Evolutionary conservation across 2,888 invertebrate genomes (phyloP).

Genomic region (Heteromyza rotundicornis): DNA sequence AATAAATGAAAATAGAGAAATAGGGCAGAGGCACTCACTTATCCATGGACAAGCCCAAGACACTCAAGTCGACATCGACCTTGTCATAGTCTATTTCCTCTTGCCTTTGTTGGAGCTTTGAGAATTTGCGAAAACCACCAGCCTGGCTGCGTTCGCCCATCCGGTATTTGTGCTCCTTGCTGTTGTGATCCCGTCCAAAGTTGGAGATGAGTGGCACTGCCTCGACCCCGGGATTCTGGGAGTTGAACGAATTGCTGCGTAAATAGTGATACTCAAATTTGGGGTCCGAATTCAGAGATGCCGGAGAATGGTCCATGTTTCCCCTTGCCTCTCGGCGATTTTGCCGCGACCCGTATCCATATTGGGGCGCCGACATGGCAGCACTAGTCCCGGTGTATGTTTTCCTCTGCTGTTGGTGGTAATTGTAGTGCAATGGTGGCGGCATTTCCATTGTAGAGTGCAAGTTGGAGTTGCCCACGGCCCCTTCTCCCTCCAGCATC

Average conservation of each 20-base stretch:
- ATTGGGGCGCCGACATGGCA: too few relatives aligned
- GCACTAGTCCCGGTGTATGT: too few relatives aligned
- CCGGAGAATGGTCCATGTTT: too few relatives aligned
- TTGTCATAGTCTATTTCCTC: slow-evolving; percentile 24
- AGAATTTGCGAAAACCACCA: not conserved
- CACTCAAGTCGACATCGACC: slow-evolving; percentile 27
- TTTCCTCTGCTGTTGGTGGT: too few relatives aligned
- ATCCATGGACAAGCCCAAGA: slow-evolving; percentile 24
- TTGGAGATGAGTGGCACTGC: slow-evolving; percentile 9
- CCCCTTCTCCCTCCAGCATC: not conserved
- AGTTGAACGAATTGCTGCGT: slow-evolving; percentile 2
- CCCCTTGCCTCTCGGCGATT: too few relatives aligned
- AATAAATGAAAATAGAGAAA: not conserved
- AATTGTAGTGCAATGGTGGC: not conserved
- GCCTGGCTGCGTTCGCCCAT: not conserved
- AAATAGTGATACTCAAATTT: slow-evolving; percentile 32
- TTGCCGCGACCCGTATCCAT: too few relatives aligned
- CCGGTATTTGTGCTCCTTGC: not conserved
- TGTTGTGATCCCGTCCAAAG: not conserved
- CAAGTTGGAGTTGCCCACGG: not conserved
- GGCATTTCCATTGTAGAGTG: too few relatives aligned
- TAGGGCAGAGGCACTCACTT: slow-evolving; percentile 33
- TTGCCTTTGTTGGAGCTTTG: not conserved
- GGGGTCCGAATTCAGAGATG: slow-evolving; percentile 11
- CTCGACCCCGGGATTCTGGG: not conserved